phyloP scores from a whole-genome alignment of 2,888 invertebrate genomes.

The Drosophila silvestris region DNA sequence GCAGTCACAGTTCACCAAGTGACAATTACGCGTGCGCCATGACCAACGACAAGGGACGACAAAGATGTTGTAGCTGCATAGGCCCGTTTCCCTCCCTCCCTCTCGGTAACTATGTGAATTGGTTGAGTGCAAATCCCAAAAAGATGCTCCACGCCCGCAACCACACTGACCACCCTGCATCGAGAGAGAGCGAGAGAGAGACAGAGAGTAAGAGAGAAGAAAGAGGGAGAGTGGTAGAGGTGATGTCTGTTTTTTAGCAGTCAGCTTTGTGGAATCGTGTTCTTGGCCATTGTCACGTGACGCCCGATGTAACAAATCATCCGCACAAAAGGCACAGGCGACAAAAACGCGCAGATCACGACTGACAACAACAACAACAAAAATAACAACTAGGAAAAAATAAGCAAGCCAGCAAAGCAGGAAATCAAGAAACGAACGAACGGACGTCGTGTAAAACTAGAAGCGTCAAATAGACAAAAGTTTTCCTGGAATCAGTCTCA shows the following conservation, averaged over 20 bases:
- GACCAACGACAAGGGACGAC: conserved; percentile 45
- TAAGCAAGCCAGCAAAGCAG: conserved; percentile 29
- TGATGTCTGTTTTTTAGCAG: conserved; percentile 52
- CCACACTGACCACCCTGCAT: conserved; percentile 25
- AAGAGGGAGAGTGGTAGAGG: neutral
- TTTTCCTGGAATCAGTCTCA: conserved; percentile 66
- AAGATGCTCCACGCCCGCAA: conserved; percentile 14
- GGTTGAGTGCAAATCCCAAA: conserved; percentile 62
- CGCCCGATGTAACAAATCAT: conserved; percentile 85
- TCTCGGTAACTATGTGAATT: neutral
- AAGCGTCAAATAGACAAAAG: conserved; percentile 81
- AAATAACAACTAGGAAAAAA: neutral
- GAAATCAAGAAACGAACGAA: conserved; percentile 28
- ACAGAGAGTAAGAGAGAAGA: neutral
- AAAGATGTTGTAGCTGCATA: conserved; percentile 30
- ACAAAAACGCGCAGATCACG: conserved; percentile 84
- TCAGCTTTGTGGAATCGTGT: conserved; percentile 78
- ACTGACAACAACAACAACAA: conserved; percentile 41
- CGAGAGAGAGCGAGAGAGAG: neutral
- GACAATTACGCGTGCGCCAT: conserved; percentile 76
- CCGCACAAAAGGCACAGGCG: conserved; percentile 66
- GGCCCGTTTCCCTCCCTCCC: neutral
- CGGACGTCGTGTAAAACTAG: conserved; percentile 74
- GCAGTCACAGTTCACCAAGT: conserved; percentile 64
- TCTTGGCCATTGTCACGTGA: conserved; percentile 85